These are phyloP conservation scores for Rhynchopsitta pachyrhyncha DNA, from an alignment of 2,113 vertebrate species.

Conservation along the genomic window DNA sequence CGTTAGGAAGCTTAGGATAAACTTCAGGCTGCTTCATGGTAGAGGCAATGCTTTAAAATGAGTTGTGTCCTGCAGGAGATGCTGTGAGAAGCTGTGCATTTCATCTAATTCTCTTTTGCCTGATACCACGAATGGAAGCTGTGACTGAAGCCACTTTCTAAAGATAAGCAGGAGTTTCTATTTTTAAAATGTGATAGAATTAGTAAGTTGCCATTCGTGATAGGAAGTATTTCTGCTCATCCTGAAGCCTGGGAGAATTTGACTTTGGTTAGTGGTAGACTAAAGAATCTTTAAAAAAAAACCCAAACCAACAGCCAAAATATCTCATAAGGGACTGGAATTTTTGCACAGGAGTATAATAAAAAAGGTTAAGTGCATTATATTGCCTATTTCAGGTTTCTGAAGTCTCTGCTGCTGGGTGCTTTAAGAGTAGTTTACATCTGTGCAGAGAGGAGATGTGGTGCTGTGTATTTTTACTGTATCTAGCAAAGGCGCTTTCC, in stretches of 20 bases:
- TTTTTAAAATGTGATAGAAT: not conserved
- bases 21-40: not conserved
- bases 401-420: not conserved
- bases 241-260: not conserved
- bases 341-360: not conserved
- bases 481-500: not conserved
- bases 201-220: not conserved
- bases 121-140: not conserved
- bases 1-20: not conserved
- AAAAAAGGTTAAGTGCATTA: not conserved
- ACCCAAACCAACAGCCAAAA: not conserved
- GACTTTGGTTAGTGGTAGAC: not conserved
- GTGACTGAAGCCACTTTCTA: not conserved
- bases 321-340: not conserved
- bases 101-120: not conserved
- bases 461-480: not conserved
- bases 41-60: not conserved
- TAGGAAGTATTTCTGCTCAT: not conserved
- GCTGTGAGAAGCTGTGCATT: not conserved
- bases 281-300: not conserved
- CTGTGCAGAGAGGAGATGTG: not conserved
- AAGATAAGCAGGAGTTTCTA: not conserved
- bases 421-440: not conserved
- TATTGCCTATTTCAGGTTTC: not conserved
- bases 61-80: not conserved